Percentiles rank a stretch among this genome's conserved stretches.
phyloP scores from a whole-genome alignment of 1,140 invertebrate genomes.

The Brachionus manjavacas region DNA sequence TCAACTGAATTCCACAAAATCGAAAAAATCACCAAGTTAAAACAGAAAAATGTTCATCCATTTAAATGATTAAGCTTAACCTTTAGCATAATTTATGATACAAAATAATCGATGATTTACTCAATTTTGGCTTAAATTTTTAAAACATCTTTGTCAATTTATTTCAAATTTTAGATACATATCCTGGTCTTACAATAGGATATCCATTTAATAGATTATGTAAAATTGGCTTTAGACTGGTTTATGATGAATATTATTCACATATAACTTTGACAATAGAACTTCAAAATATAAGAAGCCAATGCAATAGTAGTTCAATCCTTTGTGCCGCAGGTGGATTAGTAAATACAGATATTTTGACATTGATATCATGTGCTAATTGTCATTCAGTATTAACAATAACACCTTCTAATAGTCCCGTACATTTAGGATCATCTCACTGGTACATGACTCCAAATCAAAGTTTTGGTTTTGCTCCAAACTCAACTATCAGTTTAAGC shows the following conservation, averaged over 20 bases:
- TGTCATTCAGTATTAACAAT: not conserved
- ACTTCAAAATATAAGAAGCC: not conserved
- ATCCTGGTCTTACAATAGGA: not conserved
- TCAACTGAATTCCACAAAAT: too few relatives aligned
- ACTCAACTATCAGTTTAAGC: too few relatives aligned
- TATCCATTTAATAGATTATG: not conserved
- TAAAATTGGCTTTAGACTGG: not conserved
- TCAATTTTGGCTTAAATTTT: too few relatives aligned
- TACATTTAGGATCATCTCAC: not conserved
- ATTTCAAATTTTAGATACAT: not conserved
- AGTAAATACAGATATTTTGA: not conserved
- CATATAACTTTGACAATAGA: not conserved
- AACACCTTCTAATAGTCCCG: not conserved
- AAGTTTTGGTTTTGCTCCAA: not conserved
- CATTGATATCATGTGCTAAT: not conserved
- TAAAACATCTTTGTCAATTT: too few relatives aligned
- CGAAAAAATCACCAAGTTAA: too few relatives aligned
- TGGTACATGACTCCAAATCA: not conserved
- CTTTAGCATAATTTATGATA: too few relatives aligned
- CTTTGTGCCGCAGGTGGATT: not conserved
- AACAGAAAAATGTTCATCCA: too few relatives aligned
- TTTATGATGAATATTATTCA: not conserved
- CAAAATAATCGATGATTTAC: too few relatives aligned
- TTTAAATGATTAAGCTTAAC: too few relatives aligned
- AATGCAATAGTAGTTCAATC: not conserved